A percentile compares a stretch with the other conserved stretches of the same genome.
Conservation (phyloP, 2,113 vertebrate species). For the Actenoides hombroni region DNA sequence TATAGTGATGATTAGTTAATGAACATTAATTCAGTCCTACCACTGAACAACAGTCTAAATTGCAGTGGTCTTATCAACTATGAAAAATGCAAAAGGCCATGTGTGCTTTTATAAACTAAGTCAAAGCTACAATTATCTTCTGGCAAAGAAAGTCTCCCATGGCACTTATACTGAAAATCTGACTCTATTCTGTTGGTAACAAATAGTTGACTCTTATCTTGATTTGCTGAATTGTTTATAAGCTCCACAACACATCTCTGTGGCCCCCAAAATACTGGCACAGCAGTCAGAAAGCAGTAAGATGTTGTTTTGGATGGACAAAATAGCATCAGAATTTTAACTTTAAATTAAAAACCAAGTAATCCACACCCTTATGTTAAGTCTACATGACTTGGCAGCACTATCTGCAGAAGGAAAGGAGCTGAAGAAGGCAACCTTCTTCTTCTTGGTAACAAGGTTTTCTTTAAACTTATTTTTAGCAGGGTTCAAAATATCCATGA, state of each 20-base stretch:
- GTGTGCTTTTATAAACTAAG: not conserved
- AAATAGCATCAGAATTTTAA: not conserved
- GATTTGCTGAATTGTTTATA: not conserved
- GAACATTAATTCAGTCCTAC: constrained; percentile 1
- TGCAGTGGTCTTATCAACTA: not conserved
- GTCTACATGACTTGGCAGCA: not conserved
- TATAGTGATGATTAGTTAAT: not conserved
- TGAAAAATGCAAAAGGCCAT: not conserved
- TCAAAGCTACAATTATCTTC: not conserved
- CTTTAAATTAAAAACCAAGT: not conserved
- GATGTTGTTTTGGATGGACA: not conserved
- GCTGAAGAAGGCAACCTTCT: not conserved
- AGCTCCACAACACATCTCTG: not conserved
- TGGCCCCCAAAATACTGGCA: not conserved
- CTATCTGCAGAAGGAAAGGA: not conserved
- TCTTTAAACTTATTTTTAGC: not conserved
- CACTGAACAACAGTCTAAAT: not conserved
- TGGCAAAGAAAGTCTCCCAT: constrained; percentile 27
- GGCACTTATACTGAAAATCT: constrained; percentile 2
- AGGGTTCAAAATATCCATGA: not conserved
- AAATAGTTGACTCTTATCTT: not conserved
- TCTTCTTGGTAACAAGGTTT: not conserved
- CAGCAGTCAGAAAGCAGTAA: not conserved
- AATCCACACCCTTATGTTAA: not conserved
- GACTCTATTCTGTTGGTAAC: not conserved